Evolutionary conservation across 2,797 vertebrate species (phyloP).

Genomic region (Champsocephalus gunnari): DNA sequence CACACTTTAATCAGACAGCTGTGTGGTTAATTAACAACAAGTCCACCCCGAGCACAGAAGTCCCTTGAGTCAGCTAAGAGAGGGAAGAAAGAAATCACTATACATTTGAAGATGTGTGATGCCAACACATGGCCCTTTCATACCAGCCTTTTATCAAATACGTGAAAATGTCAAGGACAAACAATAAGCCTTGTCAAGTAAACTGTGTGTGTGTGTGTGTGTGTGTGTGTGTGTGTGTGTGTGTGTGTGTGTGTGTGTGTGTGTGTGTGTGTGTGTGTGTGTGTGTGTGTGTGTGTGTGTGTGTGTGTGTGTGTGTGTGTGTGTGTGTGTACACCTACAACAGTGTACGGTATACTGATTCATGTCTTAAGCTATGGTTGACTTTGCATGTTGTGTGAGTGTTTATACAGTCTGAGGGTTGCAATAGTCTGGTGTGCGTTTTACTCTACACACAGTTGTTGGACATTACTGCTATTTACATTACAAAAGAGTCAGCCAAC

Average conservation of each 20-base stretch:
- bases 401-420: background rate
- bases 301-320: background rate
- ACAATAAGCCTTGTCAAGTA: slow-evolving; percentile 54
- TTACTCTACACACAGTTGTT: slow-evolving; percentile 49
- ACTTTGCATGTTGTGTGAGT: slow-evolving; percentile 10
- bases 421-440: slow-evolving; percentile 37
- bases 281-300: background rate
- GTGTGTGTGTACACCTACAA: background rate
- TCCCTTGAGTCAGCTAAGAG: slow-evolving; percentile 58
- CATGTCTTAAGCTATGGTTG: background rate
- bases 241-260: slow-evolving; percentile 12
- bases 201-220: slow-evolving; percentile 14
- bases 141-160: slow-evolving; percentile 68
- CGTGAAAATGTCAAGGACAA: slow-evolving; percentile 76
- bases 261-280: slow-evolving; percentile 12
- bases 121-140: slow-evolving; percentile 69
- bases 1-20: slow-evolving; percentile 59
- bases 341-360: background rate
- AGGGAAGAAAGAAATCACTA: slow-evolving; percentile 68
- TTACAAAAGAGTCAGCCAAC: slow-evolving; percentile 63
- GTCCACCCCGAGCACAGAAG: slow-evolving; percentile 54
- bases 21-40: slow-evolving; percentile 71
- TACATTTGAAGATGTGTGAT: slow-evolving; percentile 70
- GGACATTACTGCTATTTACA: slow-evolving; percentile 65
- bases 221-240: background rate